Percentiles rank a stretch among this genome's conserved stretches.
Conservation (phyloP, 2,113 vertebrate genomes). For the Sinocyclocheilus anshuiensis region DNA sequence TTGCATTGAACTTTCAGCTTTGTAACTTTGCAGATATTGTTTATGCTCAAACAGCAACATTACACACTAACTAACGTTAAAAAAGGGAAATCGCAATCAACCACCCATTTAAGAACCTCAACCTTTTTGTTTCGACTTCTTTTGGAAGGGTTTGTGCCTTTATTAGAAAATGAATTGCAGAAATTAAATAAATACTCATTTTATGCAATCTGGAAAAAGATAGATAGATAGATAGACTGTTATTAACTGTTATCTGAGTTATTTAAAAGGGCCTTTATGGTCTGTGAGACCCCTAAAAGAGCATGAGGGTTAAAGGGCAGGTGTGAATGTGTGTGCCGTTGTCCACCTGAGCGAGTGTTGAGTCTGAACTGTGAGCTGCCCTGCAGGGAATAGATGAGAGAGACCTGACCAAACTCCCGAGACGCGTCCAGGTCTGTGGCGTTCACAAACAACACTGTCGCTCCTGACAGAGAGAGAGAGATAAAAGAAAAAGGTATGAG, state of each 20-base stretch:
- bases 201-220: no score
- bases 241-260: not conserved
- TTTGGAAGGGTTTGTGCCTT: no score
- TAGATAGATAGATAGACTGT: no score
- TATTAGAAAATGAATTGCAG: no score
- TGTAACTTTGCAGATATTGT: no score
- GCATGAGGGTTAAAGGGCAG: not conserved
- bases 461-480: conserved; percentile 70
- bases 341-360: conserved; percentile 91
- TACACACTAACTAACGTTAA: no score
- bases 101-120: no score
- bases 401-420: conserved; percentile 93
- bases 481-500: not conserved
- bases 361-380: conserved; percentile 94
- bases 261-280: not conserved
- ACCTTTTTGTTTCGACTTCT: no score
- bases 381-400: conserved; percentile 95
- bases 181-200: no score
- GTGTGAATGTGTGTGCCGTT: not conserved
- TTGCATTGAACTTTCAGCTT: no score
- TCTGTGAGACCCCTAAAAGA: not conserved
- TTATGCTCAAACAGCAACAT: no score
- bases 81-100: no score
- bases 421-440: conserved; percentile 94
- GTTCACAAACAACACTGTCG: conserved; percentile 93